Percentiles rank a stretch among this genome's conserved stretches.
Conservation (phyloP, 2,888 invertebrate species). For the Limnephilus lunatus region DNA sequence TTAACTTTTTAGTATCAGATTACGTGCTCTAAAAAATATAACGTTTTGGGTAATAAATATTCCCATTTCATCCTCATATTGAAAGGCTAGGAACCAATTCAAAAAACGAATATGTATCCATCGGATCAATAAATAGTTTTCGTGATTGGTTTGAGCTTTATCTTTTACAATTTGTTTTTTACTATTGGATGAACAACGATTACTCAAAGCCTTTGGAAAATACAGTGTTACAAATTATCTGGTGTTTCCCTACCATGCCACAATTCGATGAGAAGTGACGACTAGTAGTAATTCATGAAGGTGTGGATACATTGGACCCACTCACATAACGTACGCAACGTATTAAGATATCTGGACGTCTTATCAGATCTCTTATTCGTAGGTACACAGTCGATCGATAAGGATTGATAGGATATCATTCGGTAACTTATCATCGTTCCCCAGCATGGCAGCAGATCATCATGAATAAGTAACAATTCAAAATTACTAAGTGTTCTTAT, state of each 20-base stretch:
- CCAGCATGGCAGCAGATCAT: no score
- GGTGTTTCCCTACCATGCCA: not conserved
- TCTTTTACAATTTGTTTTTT: not conserved
- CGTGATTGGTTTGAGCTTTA: not conserved
- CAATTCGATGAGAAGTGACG: not conserved
- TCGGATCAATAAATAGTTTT: not conserved
- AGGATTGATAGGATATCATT: no score
- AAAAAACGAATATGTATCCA: not conserved
- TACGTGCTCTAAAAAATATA: conserved; percentile 33
- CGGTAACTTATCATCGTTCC: no score
- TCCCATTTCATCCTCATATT: conserved; percentile 23
- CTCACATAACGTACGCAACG: no score
- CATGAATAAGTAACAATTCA: no score
- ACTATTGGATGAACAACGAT: not conserved
- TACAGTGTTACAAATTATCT: not conserved
- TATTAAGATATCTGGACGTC: no score
- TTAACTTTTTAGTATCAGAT: conserved; percentile 46
- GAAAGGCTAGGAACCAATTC: not conserved
- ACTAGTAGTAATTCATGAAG: not conserved
- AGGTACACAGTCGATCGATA: no score
- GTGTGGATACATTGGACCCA: no score
- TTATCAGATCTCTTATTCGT: no score
- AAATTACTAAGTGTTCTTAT: no score
- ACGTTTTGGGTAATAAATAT: conserved; percentile 18
- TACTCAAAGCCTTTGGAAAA: not conserved